These are phyloP conservation scores for Protonemura montana DNA, from an alignment of 2,888 invertebrate genomes.

Conservation along the genomic window DNA sequence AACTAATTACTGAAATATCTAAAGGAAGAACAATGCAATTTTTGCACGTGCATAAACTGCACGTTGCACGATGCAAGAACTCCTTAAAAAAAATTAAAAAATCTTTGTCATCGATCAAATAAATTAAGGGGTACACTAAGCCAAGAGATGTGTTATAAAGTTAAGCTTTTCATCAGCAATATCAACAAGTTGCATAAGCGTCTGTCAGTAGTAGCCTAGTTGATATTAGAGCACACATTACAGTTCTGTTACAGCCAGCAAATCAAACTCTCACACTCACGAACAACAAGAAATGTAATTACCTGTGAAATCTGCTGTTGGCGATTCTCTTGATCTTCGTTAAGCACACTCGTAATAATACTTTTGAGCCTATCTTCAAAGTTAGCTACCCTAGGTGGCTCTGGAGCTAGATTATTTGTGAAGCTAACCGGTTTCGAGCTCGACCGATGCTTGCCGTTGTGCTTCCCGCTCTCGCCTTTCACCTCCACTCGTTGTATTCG, in stretches of 20 bases:
- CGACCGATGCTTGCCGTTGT: neutral
- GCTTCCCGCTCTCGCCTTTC: constrained; percentile 33
- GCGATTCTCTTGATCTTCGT: constrained; percentile 78
- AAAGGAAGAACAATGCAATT: no score
- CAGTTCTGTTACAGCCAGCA: neutral
- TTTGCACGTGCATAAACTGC: no score
- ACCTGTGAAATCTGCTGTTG: constrained; percentile 58
- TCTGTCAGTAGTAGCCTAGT: no score
- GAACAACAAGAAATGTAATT: constrained; percentile 40
- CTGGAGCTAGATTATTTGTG: constrained; percentile 68
- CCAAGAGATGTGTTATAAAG: no score
- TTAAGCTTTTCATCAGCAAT: no score
- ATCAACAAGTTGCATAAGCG: neutral
- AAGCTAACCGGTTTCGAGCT: constrained; percentile 53
- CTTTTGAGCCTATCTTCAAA: constrained; percentile 90
- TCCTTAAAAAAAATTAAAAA: no score
- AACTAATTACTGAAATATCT: no score
- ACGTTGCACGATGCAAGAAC: no score
- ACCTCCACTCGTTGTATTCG: constrained; percentile 27
- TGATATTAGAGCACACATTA: no score
- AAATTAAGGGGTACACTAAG: no score
- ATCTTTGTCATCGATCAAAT: no score
- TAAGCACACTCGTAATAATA: constrained; percentile 84
- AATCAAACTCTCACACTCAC: neutral
- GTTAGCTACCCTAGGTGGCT: constrained; percentile 85